Conservation (phyloP, 2,113 vertebrate species). For the Pogonocichla stellata region DNA sequence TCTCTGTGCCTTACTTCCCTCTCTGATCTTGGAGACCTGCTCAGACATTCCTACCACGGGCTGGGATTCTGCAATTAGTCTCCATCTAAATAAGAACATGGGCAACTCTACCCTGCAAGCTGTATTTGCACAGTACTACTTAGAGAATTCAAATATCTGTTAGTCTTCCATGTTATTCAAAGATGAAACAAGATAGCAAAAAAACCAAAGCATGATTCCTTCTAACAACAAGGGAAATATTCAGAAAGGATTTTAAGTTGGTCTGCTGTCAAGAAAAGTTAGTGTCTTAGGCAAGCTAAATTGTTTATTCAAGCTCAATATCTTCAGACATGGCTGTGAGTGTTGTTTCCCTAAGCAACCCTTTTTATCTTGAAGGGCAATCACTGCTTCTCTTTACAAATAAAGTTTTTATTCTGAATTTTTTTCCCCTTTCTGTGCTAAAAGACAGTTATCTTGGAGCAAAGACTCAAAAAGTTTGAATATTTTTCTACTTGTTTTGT, state of each 20-base stretch:
- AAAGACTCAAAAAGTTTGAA: neutral
- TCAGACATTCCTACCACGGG: conserved; percentile 19
- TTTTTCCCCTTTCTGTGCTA: neutral
- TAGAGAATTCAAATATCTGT: neutral
- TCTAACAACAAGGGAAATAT: neutral
- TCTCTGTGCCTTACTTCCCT: neutral
- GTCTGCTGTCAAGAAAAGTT: neutral
- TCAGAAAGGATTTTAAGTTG: neutral
- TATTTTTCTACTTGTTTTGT: neutral
- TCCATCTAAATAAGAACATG: neutral
- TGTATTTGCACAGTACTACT: neutral
- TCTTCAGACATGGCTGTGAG: neutral
- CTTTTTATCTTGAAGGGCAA: neutral
- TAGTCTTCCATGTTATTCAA: neutral
- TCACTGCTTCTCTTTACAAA: neutral
- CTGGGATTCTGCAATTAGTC: conserved; percentile 25
- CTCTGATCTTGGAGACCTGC: conserved; percentile 28
- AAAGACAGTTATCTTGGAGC: neutral
- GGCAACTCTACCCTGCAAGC: neutral
- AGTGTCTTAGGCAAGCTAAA: neutral
- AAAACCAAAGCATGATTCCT: neutral
- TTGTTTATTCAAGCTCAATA: neutral
- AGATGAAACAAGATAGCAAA: neutral
- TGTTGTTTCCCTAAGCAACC: neutral
- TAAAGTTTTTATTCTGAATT: neutral